Evolutionary conservation across 37 sponge, comb jelly and placozoan species (phyloP).

Genomic region (Dysidea cf. avara): DNA sequence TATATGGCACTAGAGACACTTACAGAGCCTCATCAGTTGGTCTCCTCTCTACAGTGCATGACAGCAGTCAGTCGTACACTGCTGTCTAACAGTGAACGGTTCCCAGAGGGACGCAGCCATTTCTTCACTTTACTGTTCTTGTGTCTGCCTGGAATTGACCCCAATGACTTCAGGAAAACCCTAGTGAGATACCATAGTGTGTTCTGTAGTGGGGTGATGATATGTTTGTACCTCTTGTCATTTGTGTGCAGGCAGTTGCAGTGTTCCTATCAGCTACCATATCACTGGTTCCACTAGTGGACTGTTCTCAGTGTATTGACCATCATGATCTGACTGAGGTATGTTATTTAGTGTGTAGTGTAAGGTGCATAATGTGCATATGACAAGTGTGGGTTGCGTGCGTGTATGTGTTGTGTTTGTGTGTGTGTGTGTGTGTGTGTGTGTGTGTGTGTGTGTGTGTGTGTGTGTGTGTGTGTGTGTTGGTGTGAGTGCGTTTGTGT

Average conservation of each 20-base stretch:
- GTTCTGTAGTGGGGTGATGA: background rate
- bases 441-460: slow-evolving; percentile 3
- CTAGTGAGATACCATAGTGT: slow-evolving; percentile 23
- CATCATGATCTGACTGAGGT: slow-evolving; percentile 65
- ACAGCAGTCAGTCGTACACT: slow-evolving; percentile 59
- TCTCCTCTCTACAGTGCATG: slow-evolving; percentile 76
- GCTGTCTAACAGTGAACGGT: slow-evolving; percentile 50
- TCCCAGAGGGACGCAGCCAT: slow-evolving; percentile 79
- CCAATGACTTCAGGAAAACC: slow-evolving; percentile 90
- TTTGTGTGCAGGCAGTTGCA: slow-evolving; percentile 57
- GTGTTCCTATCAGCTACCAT: slow-evolving; percentile 54
- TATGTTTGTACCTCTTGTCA: background rate
- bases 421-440: too few relatives aligned
- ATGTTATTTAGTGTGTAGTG: background rate
- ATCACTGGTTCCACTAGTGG: slow-evolving; percentile 76
- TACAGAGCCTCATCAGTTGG: slow-evolving; percentile 92
- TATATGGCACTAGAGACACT: slow-evolving; percentile 83
- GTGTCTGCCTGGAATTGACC: slow-evolving; percentile 86
- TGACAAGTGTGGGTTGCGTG: too few relatives aligned
- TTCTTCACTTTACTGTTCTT: slow-evolving; percentile 70
- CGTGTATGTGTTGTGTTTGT: too few relatives aligned
- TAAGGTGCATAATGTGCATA: too few relatives aligned
- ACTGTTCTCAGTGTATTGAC: slow-evolving; percentile 58
- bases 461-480: too few relatives aligned
- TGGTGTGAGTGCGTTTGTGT: background rate